These are phyloP conservation scores for Erpetoichthys calabaricus DNA, from an alignment of 2,797 vertebrate species.

Conservation along the genomic window DNA sequence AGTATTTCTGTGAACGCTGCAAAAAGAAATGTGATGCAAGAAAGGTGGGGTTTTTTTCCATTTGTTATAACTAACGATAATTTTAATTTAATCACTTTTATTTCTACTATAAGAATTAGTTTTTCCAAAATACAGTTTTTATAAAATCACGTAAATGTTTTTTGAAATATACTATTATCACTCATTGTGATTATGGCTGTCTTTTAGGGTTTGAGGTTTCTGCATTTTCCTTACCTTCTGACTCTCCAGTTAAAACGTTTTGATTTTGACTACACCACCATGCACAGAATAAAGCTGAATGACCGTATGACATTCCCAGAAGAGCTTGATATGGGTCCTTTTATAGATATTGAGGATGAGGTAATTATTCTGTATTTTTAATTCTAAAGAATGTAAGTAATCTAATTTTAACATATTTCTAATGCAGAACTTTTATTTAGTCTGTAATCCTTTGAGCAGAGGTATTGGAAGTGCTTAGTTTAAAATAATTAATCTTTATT, in stretches of 20 bases:
- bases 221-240: conserved; percentile 92
- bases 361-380: conserved; percentile 37
- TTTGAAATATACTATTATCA: not conserved
- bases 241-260: conserved; percentile 94
- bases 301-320: conserved; percentile 97
- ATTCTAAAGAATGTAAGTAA: no score
- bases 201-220: conserved; percentile 79
- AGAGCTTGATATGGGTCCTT: conserved; percentile 92
- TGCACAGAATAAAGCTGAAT: conserved; percentile 97
- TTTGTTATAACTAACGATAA: no score
- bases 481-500: no score
- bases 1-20: conserved; percentile 96
- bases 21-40: conserved; percentile 97
- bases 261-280: conserved; percentile 97
- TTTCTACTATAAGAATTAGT: no score
- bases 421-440: no score
- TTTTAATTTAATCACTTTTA: no score
- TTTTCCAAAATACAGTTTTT: not conserved
- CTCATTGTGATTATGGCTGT: conserved; percentile 7
- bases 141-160: not conserved
- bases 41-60: conserved; percentile 56
- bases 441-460: no score
- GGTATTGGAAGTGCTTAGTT: no score
- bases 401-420: no score
- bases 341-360: conserved; percentile 96